These are phyloP conservation scores for Odontomyia ornata DNA, from an alignment of 2,888 invertebrate genomes.

Conservation along the genomic window DNA sequence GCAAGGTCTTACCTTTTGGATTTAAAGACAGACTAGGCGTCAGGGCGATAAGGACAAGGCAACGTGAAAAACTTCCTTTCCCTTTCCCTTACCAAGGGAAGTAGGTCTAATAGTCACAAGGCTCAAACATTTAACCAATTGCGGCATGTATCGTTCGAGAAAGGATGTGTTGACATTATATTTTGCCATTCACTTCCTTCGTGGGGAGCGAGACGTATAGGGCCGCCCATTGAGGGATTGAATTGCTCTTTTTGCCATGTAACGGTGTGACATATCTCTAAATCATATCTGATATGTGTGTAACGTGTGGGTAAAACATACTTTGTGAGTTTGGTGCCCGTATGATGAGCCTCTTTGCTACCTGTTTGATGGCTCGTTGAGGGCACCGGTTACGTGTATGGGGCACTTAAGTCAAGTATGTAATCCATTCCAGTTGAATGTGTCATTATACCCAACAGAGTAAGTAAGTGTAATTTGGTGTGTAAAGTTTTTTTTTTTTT, in stretches of 20 bases:
- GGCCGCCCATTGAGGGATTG: background rate
- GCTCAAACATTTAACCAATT: slow-evolving; percentile 4
- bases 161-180: slow-evolving; percentile 36
- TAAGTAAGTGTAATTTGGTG: slow-evolving; percentile 14
- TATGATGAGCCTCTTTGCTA: background rate
- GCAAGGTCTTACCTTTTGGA: background rate
- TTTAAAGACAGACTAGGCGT: slow-evolving; percentile 11
- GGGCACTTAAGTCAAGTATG: slow-evolving; percentile 33
- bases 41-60: background rate
- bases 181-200: background rate
- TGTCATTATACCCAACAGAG: background rate
- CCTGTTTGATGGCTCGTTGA: background rate
- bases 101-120: background rate
- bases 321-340: background rate
- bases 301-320: background rate
- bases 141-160: background rate
- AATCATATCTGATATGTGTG: slow-evolving; percentile 13
- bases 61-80: slow-evolving; percentile 1
- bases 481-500: slow-evolving; percentile 11
- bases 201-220: background rate
- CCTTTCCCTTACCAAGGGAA: background rate
- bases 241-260: slow-evolving; percentile 5
- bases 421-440: slow-evolving; percentile 22
- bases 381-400: background rate
- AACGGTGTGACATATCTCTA: background rate